Conservation (phyloP, 2,797 vertebrate genomes). For the Poecilia gillii region DNA sequence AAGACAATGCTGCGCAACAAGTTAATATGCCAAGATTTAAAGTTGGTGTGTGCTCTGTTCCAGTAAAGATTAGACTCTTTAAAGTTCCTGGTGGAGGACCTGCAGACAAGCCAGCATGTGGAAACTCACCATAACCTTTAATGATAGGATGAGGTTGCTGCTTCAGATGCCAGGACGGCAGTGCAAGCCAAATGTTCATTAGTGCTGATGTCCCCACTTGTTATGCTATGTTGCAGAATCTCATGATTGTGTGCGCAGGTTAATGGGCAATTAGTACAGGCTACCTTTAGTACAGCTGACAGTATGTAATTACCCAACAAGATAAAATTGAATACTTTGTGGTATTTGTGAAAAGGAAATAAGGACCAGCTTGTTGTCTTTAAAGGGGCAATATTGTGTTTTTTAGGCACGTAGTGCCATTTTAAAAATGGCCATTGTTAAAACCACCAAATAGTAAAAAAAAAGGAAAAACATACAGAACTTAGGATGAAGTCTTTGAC, state of each 20-base stretch:
- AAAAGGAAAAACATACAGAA: too few species aligned
- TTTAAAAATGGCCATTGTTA: not conserved
- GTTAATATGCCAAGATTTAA: not conserved
- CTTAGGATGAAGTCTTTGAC: not conserved
- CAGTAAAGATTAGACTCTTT: not conserved
- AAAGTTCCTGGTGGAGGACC: not conserved
- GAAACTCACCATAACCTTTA: not conserved
- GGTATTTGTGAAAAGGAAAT: not conserved
- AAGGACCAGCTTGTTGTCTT: not conserved
- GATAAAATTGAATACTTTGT: not conserved
- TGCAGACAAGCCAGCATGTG: not conserved
- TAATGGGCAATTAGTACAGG: not conserved
- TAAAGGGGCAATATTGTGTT: not conserved
- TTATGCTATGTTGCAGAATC: not conserved
- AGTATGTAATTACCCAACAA: not conserved
- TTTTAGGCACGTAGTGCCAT: too few species aligned
- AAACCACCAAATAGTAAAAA: not conserved
- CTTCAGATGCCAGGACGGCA: not conserved
- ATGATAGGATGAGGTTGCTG: not conserved
- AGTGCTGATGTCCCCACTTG: not conserved
- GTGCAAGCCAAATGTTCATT: slow-evolving; percentile 1
- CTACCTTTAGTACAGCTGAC: not conserved
- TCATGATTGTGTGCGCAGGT: not conserved
- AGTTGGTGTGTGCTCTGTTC: not conserved
- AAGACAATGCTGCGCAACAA: not conserved